Conservation (phyloP, 2,797 vertebrate genomes). For the Delichon dasypus region DNA sequence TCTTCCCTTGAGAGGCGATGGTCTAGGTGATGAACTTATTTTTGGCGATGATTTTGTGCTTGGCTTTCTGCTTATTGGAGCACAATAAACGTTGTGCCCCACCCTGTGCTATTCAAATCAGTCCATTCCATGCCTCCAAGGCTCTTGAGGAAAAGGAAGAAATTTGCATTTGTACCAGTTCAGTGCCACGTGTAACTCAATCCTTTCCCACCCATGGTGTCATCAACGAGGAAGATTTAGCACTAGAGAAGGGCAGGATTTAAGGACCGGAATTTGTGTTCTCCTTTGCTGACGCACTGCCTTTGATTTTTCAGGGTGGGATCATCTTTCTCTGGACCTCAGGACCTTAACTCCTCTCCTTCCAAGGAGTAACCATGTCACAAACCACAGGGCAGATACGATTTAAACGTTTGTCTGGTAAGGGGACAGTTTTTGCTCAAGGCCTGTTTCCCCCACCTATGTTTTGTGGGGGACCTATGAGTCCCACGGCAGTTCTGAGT, state of each 20-base stretch:
- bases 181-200: background rate
- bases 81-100: background rate
- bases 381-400: background rate
- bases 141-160: background rate
- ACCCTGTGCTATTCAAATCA: background rate
- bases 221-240: background rate
- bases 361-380: background rate
- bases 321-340: background rate
- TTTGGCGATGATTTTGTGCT: background rate
- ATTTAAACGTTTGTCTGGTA: background rate
- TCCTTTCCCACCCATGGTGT: background rate
- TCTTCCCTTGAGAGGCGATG: background rate
- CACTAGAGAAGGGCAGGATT: background rate
- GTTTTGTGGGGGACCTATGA: background rate
- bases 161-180: background rate
- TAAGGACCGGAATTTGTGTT: background rate
- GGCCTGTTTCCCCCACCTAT: background rate
- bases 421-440: background rate
- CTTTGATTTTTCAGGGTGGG: background rate
- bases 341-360: background rate
- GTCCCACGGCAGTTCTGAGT: background rate
- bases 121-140: background rate
- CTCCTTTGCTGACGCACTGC: background rate
- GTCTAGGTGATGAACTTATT: background rate
- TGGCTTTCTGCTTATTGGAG: background rate